A percentile compares a stretch with the other conserved stretches of the same genome.
These are phyloP conservation scores for Naja naja DNA, from an alignment of 2,113 vertebrate species.

Conservation along the genomic window DNA sequence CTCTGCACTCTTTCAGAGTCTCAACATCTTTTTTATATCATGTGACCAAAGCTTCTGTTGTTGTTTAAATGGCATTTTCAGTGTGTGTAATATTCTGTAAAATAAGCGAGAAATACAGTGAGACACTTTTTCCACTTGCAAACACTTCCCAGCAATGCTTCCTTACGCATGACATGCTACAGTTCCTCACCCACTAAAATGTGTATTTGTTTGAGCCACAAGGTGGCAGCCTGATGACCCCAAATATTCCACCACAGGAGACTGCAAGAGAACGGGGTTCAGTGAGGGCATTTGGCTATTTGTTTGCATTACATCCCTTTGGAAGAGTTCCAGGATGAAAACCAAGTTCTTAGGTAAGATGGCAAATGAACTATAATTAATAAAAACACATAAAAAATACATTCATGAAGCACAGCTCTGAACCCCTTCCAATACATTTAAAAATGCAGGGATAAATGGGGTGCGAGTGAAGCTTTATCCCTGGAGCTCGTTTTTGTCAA, in stretches of 20 bases:
- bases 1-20: neutral
- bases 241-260: conserved; percentile 34
- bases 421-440: neutral
- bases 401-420: neutral
- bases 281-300: neutral
- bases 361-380: neutral
- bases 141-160: neutral
- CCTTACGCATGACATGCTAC: neutral
- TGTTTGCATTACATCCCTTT: neutral
- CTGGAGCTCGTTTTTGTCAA: neutral
- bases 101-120: fast-evolving
- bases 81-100: too few species aligned
- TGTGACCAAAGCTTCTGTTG: neutral
- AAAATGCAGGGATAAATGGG: neutral
- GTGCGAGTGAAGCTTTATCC: neutral
- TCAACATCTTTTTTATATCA: neutral
- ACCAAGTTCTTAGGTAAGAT: neutral
- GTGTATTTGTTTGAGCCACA: conserved; percentile 46
- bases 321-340: neutral
- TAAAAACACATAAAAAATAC: neutral
- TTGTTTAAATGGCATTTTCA: neutral
- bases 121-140: neutral
- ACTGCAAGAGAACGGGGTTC: neutral
- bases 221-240: conserved; percentile 65
- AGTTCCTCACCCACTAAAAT: neutral